Base-by-base conservation (phyloP, 2,888 invertebrate genomes). In the Eupithecia abbreviata region DNA sequence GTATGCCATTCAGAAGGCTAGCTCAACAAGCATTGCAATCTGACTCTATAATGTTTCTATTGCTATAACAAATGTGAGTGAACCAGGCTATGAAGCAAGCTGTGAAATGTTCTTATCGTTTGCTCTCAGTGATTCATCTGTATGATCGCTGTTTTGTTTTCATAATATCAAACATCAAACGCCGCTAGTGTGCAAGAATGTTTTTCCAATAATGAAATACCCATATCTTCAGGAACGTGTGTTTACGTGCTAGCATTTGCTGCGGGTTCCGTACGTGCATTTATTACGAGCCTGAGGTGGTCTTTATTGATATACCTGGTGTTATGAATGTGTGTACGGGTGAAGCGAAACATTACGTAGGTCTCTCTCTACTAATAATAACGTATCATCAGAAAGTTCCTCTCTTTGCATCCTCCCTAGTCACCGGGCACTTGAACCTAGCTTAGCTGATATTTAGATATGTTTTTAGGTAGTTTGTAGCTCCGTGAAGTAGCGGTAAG, bases 181-280 rank as follows among this genome's bases (percentile, higher is more conserved):
- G 76, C 65, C 75, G 47, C 51, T 43, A 75, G 79, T 80, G 81
- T 79, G 78, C 79, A 78, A 80, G 82, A 85, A 85, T 85, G 85
- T 84, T 84, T 87, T 86, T 85, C 85, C 86, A 85, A 86, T 87
- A 86, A 84, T 84, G 83, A 84, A 86, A 86, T 85, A 85, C 84
- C 81, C 78, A 79, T 82, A 81, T 80, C 81, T 84, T 79, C 81
- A 78, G 79, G 78, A 71, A 78, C 78, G 77, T 82, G 81, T 80
- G 80, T 81, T 83, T 84, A 85, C 86, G 86, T 84, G 84, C 82
- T 79, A 80, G 79, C 79, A 82, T 81, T 51, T 76, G 73, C 78
- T 71, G 72, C 10, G 55, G 73, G 73, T 73, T 75, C 18, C 73
- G 76, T 76, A 80, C 80, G 80, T 81, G 77, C 77, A 71, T 80